Conservation (phyloP, 2,888 invertebrate genomes). For the Acronicta leporina region DNA sequence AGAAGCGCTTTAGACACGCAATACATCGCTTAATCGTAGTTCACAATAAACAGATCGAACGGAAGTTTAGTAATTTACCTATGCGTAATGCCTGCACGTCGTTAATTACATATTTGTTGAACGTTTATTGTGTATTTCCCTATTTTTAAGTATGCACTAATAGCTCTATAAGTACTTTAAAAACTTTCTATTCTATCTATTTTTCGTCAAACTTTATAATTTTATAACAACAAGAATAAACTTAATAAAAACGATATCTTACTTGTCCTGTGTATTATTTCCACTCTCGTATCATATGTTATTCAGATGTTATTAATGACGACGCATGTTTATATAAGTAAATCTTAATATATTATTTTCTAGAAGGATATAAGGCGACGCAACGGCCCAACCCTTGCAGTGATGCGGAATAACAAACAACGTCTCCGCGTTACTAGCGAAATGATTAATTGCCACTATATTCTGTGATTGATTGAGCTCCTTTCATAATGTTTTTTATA, state of each 20-base stretch:
- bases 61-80: slow-evolving; percentile 68
- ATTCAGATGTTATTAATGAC: slow-evolving; percentile 62
- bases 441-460: slow-evolving; percentile 83
- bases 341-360: slow-evolving; percentile 49
- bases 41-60: slow-evolving; percentile 66
- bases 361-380: slow-evolving; percentile 43
- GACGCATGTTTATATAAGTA: slow-evolving; percentile 54
- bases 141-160: background rate
- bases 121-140: slow-evolving; percentile 5
- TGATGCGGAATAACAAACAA: slow-evolving; percentile 67
- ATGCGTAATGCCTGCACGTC: slow-evolving; percentile 62
- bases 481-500: slow-evolving; percentile 64
- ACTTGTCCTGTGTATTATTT: too few species aligned
- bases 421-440: slow-evolving; percentile 65
- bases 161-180: too few species aligned
- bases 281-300: too few species aligned
- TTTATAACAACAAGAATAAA: background rate
- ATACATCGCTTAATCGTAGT: slow-evolving; percentile 67
- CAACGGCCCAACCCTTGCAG: slow-evolving; percentile 68
- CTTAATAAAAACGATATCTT: too few species aligned
- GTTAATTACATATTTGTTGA: slow-evolving; percentile 16
- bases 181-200: background rate
- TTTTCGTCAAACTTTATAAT: background rate
- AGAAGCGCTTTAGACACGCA: slow-evolving; percentile 73
- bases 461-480: slow-evolving; percentile 80